Base-by-base conservation (phyloP, 2,888 invertebrate genomes). In the Sarcophaga variegata region DNA sequence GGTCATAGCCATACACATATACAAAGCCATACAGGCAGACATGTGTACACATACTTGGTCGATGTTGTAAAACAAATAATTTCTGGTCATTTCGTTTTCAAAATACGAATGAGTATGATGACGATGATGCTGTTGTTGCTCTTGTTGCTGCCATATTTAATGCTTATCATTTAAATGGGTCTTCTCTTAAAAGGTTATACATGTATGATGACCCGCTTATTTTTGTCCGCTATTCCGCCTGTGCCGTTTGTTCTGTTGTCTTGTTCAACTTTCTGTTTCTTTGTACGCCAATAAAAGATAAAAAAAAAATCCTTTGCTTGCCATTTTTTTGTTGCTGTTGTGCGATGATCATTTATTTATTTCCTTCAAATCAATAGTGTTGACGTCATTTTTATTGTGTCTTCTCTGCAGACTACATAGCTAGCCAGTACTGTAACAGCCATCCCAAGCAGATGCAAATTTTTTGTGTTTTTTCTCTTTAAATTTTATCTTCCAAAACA, bases 81-180 rank as follows among this genome's bases (percentile, higher is more conserved):
- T 45, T 60, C 72, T 72, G 72, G 22, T 60, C 62, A 45, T 60
- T 72, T 37, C 37, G 20, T 69, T 69, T 64, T 62, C 66, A 83
- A 72, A 78, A 78, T 78, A 78, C 67, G 71, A 67, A 72, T 83
- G 83, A 72, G 66, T 78, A 78, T 83, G 83, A 78, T 37, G 71
- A 77, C 70, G 82, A 63, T 71, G 54, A 62, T 63, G 12, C 4
- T 14, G 17, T 1, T 54, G 14, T 14, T 49, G 54, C 12, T 54
- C 4, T 14, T 54, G 4, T 64, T 74, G 79, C 74, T 81, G 86
- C 83, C 83, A 86, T 83, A 86, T 84, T 87, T 84, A 84, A 84
- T 81, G 84, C 71, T 84, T 83, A 87, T 87, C 87, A 84, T 81
- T 78, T 84, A 87, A 87, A 87, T 87, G 84, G 87, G 87, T 87